Base-by-base conservation (phyloP, 2,797 vertebrate genomes). In the Hemibagrus guttatus region DNA sequence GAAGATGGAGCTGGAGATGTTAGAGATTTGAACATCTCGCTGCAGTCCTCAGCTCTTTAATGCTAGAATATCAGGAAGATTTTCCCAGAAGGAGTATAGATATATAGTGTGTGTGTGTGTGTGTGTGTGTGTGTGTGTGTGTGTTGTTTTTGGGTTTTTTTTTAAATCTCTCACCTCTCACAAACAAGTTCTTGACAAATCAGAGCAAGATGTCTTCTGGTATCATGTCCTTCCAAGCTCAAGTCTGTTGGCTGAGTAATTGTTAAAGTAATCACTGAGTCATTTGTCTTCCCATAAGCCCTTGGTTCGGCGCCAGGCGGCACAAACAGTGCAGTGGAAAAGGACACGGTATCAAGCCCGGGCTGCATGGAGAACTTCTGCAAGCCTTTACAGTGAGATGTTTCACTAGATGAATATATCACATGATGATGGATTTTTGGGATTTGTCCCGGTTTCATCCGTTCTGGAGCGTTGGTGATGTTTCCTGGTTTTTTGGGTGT, bases 271-370 rank as follows among this genome's bases (percentile, higher is more conserved):
- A 86, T 87, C 71, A 69, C 76, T 90, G 89, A 91, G 84, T 91
- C 89, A 90, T 81, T 86, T 87, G 58, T 89, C 86, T 90, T 91
- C 89, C 83, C 84, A 66, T 87, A 90, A 86, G 83, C 74, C 75
- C 39, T 81, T 89, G 84, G 82, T 84, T 58, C 49, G 17, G 82
- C 75, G 85, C 81, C 69, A 88, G 74, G 54, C 86, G 86, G 84
- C 75, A 86, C 78, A 86, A 86, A 87, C 83, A 84, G 82, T 89
- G 85, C 79, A 85, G 54, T n/a, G 28, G 59, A 90, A 39, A 58
- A 71, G 59, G 39, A 74, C 85, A 85, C 42, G 68, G 81, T 71
- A 85, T 59, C 68, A 89, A 89, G 63, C 83, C 23, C 80, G 6
- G 39, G 83, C 80, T 74, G 81, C 31, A 63, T 84, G 12, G 6